Evolutionary conservation across 2,888 invertebrate species (phyloP), one percentile per base, ranked within the genome.

Genomic region (Ormyrus nitidulus): DNA sequence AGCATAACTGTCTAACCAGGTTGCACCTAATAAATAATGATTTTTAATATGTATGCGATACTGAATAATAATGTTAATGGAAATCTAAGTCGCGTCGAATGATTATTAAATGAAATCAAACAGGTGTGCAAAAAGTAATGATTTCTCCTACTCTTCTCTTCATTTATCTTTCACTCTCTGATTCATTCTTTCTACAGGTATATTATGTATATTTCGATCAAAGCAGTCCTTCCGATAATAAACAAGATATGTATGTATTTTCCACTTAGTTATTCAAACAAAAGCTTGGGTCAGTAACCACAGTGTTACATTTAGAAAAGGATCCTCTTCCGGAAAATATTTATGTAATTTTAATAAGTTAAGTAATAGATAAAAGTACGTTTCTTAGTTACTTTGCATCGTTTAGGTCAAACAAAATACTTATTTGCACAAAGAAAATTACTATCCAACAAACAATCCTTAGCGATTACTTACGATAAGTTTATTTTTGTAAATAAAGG

Each of bases 191-290:
- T 66, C 80, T 71, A 80, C 62, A 68, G 58, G 61, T 72, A 64
- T 58, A 71, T 66, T 62, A 72, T 62, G 70, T 78, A 68, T 78
- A 66, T 72, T 71, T 61, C 72, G 68, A 77, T 81, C 66, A 79
- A 81, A 81, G 79, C 76, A 81, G 76, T 76, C 53, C 74, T 54
- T 73, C 74, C 65, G 81, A 79, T 79, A 78, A 71, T 78, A 81
- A 79, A 81, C 79, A 81, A 81, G 81, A 81, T 81, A 81, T 81
- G 79, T 81, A 81, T 79, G 71, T 65, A 76, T 72, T 76, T 81
- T 68, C 62, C 58, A n/a, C 72, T 76, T n/a, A 59, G 11, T 71
- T 71, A 19, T 58, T 58, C 72, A 71, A 75, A 81, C 75, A 71
- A 48, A 79, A 72, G 62, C 64, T 61, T 46, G 66, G 11, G 58